phyloP scores from a whole-genome alignment of 2,888 invertebrate genomes.

The Branchipolynoe longqiensis region DNA sequence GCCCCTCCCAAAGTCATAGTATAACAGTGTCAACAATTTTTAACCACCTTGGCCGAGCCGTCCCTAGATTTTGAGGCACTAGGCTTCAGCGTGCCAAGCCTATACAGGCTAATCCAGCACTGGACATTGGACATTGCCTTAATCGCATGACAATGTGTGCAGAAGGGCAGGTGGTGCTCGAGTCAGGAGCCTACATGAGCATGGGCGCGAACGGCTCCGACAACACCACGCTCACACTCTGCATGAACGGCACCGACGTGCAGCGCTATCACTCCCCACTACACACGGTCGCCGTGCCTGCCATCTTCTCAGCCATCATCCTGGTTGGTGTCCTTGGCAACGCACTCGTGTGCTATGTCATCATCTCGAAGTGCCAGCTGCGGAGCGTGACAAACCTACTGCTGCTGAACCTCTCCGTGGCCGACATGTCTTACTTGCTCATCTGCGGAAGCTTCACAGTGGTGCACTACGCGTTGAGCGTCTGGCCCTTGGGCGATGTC shows the following conservation, averaged over 20 bases:
- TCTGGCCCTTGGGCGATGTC: conserved; percentile 65
- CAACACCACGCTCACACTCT: background rate
- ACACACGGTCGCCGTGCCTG: conserved; percentile 58
- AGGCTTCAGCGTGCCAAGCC: too few relatives aligned
- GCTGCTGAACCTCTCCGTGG: conserved; percentile 64
- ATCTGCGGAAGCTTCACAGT: conserved; percentile 65
- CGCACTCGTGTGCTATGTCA: conserved; percentile 64
- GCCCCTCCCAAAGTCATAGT: too few relatives aligned
- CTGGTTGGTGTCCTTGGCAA: conserved; percentile 64
- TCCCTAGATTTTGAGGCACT: too few relatives aligned
- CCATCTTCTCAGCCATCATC: conserved; percentile 54
- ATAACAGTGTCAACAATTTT: too few relatives aligned
- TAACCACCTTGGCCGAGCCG: too few relatives aligned
- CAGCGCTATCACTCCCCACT: background rate
- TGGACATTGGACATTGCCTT: too few relatives aligned
- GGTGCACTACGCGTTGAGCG: conserved; percentile 62
- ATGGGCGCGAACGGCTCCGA: background rate
- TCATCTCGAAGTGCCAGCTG: conserved; percentile 58
- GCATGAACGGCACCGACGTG: background rate
- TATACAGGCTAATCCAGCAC: too few relatives aligned
- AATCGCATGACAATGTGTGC: conserved; percentile 36
- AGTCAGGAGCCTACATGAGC: background rate
- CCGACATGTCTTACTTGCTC: conserved; percentile 64
- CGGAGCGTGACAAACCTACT: conserved; percentile 64
- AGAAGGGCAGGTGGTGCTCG: background rate